Evolutionary conservation across 1,140 invertebrate species (phyloP), one percentile per base, ranked within the genome.

Genomic region (Hyles euphorbiae): DNA sequence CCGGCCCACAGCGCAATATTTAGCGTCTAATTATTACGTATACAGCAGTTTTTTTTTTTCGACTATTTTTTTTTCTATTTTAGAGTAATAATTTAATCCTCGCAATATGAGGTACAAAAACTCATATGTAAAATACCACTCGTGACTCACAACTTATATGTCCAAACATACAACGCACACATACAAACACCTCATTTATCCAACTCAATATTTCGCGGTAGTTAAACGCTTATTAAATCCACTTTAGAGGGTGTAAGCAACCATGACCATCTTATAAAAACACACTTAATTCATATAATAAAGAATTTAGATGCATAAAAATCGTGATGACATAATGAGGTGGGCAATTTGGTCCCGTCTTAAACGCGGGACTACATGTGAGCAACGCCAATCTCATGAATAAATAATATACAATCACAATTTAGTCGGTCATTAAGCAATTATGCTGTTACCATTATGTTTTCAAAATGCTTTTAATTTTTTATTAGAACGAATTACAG

Each of bases 401-500:
- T 88, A 87, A 84, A 87, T 86, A 85, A 88, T 83, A 81, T 76
- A 63, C 61, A 79, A 80, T 83, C 76, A 81, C 71, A 86, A 83
- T 86, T 85, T 80, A 72, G 77, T 59, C 70, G 67, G 70, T 76
- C 83, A 85, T 88, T 88, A 88, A 81, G 79, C 74, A 85, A 88
- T 88, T 87, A 88, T 83, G 65, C 74, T 65, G 74, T 83, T 84
- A 81, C 67, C 78, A 87, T 86, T 85, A 88, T 75, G 77, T 85
- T 87, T 83, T 84, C 61, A 65, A 83, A 88, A 85, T 81, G 82
- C 82, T 88, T 85, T 88, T 84, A 85, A 87, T 87, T 88, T 88
- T 88, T 87, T 88, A 87, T 85, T 80, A 83, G 74, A 67, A 68
- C 74, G 79, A 86, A 86, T 86, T 83, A 83, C 76, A 64, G 67